Evolutionary conservation across 2,113 vertebrate species (phyloP), one percentile per base, ranked within the genome.

Genomic region (Ondatra zibethicus): DNA sequence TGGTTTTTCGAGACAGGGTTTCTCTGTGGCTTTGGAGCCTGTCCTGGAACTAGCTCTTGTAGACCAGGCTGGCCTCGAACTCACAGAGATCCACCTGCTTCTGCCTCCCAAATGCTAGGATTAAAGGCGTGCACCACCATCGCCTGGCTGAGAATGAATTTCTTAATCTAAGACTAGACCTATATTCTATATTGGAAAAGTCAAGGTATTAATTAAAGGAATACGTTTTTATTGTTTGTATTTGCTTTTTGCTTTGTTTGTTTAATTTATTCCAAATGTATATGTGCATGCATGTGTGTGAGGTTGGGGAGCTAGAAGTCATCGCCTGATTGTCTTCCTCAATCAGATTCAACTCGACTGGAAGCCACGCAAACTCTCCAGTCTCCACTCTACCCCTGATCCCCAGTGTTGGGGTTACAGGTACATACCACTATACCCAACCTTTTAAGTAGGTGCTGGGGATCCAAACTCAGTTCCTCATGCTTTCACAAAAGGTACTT

Each of bases 171-270:
- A 63, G 65, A 52, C 50, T 85, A 11, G 65, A 92, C 33, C 21
- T 68, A 73, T 33, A 88, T 10, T 65, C 21, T 68, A 78, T 33
- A 88, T 10, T 65, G 70, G 36, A 82, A 84, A 50, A 94, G 33
- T 78, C 50, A 95, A 93, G 19, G 42, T 86, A 94, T 84, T 80
- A 85, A 85, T 47, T 82, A 93, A 86, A 45, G n/a, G 31, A 92
- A 94, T 78, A 45, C 7, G 5, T 77, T 93, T 90, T 78, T 63
- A 88, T 55, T 81, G 21, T 93, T 72, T 87, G 36, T 95, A 29
- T 81, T 92, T 93, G n/a, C 21, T 23, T 13, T 92, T 16, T 63
- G 55, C n/a, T 88, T 80, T 85, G 12, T 25, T 45, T 76, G 21
- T 65, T 65, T 85, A 45, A 65, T n/a, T 61, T 42, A 84, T 84